These are phyloP conservation scores for Ptychadena robeensis DNA, from an alignment of 2,797 vertebrate species.

Conservation along the genomic window DNA sequence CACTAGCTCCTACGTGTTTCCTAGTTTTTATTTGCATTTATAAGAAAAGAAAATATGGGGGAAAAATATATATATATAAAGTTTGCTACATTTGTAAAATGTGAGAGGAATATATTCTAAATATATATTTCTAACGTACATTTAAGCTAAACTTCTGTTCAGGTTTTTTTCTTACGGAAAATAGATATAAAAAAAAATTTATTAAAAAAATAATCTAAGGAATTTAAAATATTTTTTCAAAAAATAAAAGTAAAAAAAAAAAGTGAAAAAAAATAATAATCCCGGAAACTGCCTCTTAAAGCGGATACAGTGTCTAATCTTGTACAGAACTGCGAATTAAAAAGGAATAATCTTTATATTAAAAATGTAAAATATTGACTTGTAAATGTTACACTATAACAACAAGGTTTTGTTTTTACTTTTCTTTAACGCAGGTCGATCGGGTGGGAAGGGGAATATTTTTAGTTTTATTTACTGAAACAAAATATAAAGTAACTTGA, in stretches of 20 bases:
- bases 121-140: slow-evolving; percentile 88
- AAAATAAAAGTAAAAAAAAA: slow-evolving; percentile 81
- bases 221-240: slow-evolving; percentile 92
- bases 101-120: slow-evolving; percentile 87
- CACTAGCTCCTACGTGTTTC: slow-evolving; percentile 80
- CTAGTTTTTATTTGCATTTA: slow-evolving; percentile 80
- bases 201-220: slow-evolving; percentile 89
- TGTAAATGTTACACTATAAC: slow-evolving; percentile 64
- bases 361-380: slow-evolving; percentile 61
- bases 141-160: slow-evolving; percentile 83
- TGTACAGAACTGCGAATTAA: slow-evolving; percentile 73
- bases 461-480: slow-evolving; percentile 75
- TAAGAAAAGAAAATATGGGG: slow-evolving; percentile 61
- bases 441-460: slow-evolving; percentile 62
- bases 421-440: slow-evolving; percentile 60
- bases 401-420: slow-evolving; percentile 56
- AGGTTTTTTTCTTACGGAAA: slow-evolving; percentile 90
- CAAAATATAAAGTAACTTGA: slow-evolving; percentile 75
- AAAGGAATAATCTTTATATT: slow-evolving; percentile 57
- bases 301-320: slow-evolving; percentile 83
- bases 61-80: slow-evolving; percentile 75
- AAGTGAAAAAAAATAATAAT: slow-evolving; percentile 87
- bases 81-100: slow-evolving; percentile 92
- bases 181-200: slow-evolving; percentile 84
- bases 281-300: slow-evolving; percentile 65